Evolutionary conservation across 2,888 invertebrate species (phyloP).

Genomic region (Piscicola geometra): DNA sequence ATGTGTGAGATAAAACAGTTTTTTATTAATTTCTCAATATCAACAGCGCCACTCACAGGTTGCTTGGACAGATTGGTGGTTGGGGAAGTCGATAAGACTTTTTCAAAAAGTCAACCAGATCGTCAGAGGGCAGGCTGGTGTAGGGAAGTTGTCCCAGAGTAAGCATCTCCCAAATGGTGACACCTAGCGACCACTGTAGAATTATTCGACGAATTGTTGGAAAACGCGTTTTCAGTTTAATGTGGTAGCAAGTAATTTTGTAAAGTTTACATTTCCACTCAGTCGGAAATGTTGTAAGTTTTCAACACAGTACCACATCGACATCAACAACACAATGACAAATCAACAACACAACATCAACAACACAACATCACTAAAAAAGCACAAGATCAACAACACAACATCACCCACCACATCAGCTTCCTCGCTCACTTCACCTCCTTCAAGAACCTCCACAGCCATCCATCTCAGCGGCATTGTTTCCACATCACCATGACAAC

Average conservation of each 20-base stretch:
- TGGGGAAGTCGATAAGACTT: conserved; percentile 29
- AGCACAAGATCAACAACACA: too few relatives aligned
- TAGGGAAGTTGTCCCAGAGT: conserved; percentile 33
- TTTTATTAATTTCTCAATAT: too few relatives aligned
- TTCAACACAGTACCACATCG: too few relatives aligned
- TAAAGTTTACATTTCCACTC: too few relatives aligned
- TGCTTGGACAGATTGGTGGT: conserved; percentile 27
- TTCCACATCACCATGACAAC: too few relatives aligned
- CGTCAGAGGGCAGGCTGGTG: conserved; percentile 15
- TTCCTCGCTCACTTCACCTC: neutral
- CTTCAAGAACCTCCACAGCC: conserved; percentile 30
- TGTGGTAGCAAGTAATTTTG: too few relatives aligned
- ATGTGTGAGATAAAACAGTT: too few relatives aligned
- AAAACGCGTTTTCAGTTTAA: neutral
- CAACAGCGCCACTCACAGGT: conserved; percentile 19
- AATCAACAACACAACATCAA: too few relatives aligned
- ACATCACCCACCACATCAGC: conserved; percentile 31
- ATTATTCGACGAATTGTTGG: neutral
- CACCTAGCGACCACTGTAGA: conserved; percentile 33
- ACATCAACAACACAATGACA: too few relatives aligned
- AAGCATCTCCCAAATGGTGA: conserved; percentile 33
- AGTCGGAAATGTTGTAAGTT: too few relatives aligned
- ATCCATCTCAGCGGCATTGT: conserved; percentile 31
- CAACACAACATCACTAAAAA: too few relatives aligned
- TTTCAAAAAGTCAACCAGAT: conserved; percentile 24